Base-by-base conservation (phyloP, 2,888 invertebrate species). In the Notocelia uddmanniana region DNA sequence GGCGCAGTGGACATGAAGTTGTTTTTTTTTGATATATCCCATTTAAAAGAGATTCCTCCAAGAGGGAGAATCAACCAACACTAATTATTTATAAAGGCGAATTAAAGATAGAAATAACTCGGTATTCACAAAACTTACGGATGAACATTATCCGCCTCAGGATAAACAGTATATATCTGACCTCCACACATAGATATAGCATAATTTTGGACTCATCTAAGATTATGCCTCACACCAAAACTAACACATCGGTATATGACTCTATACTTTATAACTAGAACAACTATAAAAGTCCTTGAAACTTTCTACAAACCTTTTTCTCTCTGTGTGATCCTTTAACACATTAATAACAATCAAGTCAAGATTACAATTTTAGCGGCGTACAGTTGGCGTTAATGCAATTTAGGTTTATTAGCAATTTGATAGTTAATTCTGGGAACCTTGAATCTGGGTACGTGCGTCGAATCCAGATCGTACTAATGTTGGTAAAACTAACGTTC, bases 361-460 rank as follows among this genome's bases (percentile, higher is more conserved):
- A 11, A 48, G n/a, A 26, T 19, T 31, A 50, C 19, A 2, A 62
- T 62, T 62, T 62, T 15, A 26, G 45, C 26, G 18, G 11, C 60
- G 45, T 31, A 15, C 9, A 52, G 34, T 50, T 63, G 50, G 21
- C 8, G 50, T 50, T 52, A 34, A 52, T 52, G 31, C 50, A 63
- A 63, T 52, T 63, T 52, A 50, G 52, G 34, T 9, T 55, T 63
- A 63, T 68, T 68, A 67, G 48, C 31, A 67, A 57, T 48, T 48
- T 50, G 48, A 37, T 68, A 37, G 31, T 52, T 59, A 52, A 59
- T 68, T 68, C 21, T 26, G 41, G 13, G 21, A 52, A 60, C 68
- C 52, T 68, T 41, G 59, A 68, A 60, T 23, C 67, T 58, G 34
- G 21, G 48, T 3, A 50, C 58, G 58, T 48, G 48, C 2, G n/a